Base-by-base conservation (phyloP, 1,140 invertebrate genomes). In the Drosophila lacertosa region DNA sequence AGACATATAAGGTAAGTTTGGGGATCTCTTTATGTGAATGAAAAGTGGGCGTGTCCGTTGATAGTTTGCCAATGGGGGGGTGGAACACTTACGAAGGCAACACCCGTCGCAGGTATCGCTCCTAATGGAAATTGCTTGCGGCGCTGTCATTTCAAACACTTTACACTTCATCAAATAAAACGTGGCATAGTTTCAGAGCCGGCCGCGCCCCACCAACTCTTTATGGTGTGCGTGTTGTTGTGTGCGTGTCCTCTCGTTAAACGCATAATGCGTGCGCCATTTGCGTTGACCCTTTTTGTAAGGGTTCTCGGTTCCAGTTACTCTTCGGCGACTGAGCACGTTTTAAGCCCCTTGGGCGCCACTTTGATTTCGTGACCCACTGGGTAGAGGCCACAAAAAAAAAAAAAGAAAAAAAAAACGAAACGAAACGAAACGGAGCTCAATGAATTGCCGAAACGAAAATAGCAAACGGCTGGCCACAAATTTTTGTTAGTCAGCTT, bases 1-100 rank as follows among this genome's bases (percentile, higher is more conserved):
- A 94, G 66, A 94, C 93, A 24, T 96, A 94, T 84, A 96, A 96
- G 93, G 95, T 96, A 59, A 80, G 73, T 42, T 33, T 29, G 35
- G 0, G 1, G n/a, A 10, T 24, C 15, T n/a, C 33, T 16, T 15
- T 18, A 10, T 11, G 10, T 11, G 9, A 32, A 35, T 6, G 16
- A 16, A 22, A 13, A 32, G 13, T 59, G 29, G 55, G 33, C 45
- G 3, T 22, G 50, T n/a, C 29, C 10, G 50, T 9, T 51, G 22
- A 18, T 60, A 51, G 54, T 67, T 65, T 37, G 22, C 4, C 24
- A 47, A 69, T 40, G 4, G 33, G 18, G 54, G 48, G 4, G 33
- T 15, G 54, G 48, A 47, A 53, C 78, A 81, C 54, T 73, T 62
- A 69, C 45, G 47, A 13, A 9, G 22, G 37, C 45, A 53, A 40